Percentiles rank a stretch among this genome's conserved stretches.
These are phyloP conservation scores for Nephrotoma guestfalica DNA, from an alignment of 2,888 invertebrate species.

Conservation along the genomic window DNA sequence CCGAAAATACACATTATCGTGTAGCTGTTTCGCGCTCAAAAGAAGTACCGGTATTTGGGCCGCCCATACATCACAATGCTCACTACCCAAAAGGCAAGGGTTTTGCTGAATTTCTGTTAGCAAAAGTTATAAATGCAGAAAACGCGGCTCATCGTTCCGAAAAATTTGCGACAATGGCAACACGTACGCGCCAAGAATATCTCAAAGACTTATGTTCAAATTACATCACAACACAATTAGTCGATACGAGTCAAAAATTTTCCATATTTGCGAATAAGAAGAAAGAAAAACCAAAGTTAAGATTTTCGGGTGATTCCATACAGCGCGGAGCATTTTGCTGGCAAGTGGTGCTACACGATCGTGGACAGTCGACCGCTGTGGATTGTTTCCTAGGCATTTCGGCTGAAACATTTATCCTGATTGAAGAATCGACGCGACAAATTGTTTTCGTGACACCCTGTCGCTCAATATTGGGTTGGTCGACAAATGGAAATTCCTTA, in stretches of 20 bases:
- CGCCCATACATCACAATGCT: constrained; percentile 79
- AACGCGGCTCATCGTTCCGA: constrained; percentile 92
- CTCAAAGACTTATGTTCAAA: constrained; percentile 83
- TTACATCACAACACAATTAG: constrained; percentile 61
- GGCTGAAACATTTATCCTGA: constrained; percentile 70
- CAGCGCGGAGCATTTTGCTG: constrained; percentile 69
- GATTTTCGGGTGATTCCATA: constrained; percentile 55
- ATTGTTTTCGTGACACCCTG: constrained; percentile 78
- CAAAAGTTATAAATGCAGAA: constrained; percentile 94
- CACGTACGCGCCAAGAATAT: constrained; percentile 87
- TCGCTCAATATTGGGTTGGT: constrained; percentile 54
- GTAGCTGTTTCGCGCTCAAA: constrained; percentile 66
- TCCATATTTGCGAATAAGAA: constrained; percentile 58
- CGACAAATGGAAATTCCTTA: constrained; percentile 43
- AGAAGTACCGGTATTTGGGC: constrained; percentile 92
- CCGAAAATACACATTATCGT: constrained; percentile 81
- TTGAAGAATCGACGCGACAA: constrained; percentile 69
- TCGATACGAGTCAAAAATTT: constrained; percentile 77
- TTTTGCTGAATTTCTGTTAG: constrained; percentile 89
- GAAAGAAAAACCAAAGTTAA: constrained; percentile 59
- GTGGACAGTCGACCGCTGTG: constrained; percentile 45
- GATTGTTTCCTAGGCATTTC: constrained; percentile 79
- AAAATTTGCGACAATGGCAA: constrained; percentile 95
- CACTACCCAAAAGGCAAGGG: constrained; percentile 77
- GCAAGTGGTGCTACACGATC: constrained; percentile 61